Base-by-base conservation (phyloP, 1,140 invertebrate species). In the Zaprionus davidi region DNA sequence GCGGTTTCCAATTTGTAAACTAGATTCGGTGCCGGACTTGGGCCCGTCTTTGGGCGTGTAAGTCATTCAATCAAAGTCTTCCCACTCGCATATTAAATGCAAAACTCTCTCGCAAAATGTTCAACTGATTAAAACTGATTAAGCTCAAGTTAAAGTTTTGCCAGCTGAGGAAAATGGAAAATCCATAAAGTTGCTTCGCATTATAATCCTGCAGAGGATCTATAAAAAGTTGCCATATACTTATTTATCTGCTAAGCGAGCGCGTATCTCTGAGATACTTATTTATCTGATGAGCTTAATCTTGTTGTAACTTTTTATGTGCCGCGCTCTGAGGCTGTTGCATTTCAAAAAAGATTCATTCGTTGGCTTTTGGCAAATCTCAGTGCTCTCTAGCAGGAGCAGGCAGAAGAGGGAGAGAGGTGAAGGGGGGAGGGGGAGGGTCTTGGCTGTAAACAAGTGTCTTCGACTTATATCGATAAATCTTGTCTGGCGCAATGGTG, bases 1-100 rank as follows among this genome's bases (percentile, higher is more conserved):
- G 82, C 67, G 82, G 79, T 77, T 82, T 79, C 58, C 67, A 82
- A 82, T 87, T 86, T 86, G 83, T 71, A 65, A 87, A 86, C 79
- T 79, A 71, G 76, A 76, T 85, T 85, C 75, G 46, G 63, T 71
- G 76, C 76, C 67, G 62, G 56, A 59, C 38, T 63, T 55, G 26
- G 49, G 57, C 68, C 55, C 58, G 28, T 63, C 64, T 56, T 63
- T 31, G 71, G 76, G 57, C 73, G n/a, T 79, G 79, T 76, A 68
- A 82, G 65, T 71, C 82, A 82, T 86, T 82, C 72, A 82, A 82
- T 86, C 76, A 86, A 71, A 65, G 66, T 58, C 15, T n/a, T 56
- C 60, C 49, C 58, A 63, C 20, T 20, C 31, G n/a, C n/a, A 57
- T 57, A 26, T 31, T 53, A 12, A 24, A 53, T 53, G 20, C 53